A percentile compares a stretch with the other conserved stretches of the same genome.
These are phyloP conservation scores for Drosophila triauraria DNA, from an alignment of 1,140 invertebrate genomes.

Conservation along the genomic window DNA sequence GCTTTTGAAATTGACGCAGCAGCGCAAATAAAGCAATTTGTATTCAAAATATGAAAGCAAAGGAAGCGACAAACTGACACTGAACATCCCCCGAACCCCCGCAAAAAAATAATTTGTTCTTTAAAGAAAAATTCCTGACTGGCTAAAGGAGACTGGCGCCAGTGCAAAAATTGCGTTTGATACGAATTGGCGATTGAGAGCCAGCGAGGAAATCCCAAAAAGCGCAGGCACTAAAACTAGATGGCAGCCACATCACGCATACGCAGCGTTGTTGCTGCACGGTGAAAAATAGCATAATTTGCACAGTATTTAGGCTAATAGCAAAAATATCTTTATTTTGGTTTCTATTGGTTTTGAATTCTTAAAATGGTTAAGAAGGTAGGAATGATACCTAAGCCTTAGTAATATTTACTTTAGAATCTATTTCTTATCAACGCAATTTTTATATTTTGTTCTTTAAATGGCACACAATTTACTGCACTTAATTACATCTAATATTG, in stretches of 20 bases:
- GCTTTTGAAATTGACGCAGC: slow-evolving; percentile 71
- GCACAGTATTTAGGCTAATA: no score
- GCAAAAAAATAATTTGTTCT: slow-evolving; percentile 55
- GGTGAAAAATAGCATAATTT: not conserved
- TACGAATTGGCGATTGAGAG: slow-evolving; percentile 34
- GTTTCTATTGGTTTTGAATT: no score
- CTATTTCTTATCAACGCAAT: no score
- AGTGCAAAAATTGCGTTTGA: slow-evolving; percentile 46
- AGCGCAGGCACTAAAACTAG: slow-evolving; percentile 29
- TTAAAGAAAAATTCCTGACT: slow-evolving; percentile 50
- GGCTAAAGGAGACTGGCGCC: slow-evolving; percentile 56
- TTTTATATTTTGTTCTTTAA: no score
- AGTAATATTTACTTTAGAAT: no score
- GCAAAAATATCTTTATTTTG: no score
- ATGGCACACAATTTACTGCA: not conserved
- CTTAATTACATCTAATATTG: not conserved
- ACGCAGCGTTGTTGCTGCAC: slow-evolving; percentile 39
- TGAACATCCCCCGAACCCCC: slow-evolving; percentile 28
- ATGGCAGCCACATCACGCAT: slow-evolving; percentile 42
- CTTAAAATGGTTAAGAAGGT: no score
- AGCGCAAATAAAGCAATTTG: slow-evolving; percentile 85
- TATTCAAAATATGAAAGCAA: slow-evolving; percentile 84
- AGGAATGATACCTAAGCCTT: no score
- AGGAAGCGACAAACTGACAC: slow-evolving; percentile 70
- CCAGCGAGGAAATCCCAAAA: slow-evolving; percentile 13